Base-by-base conservation (phyloP, 2,888 invertebrate species). In the Drymonia ruficornis region DNA sequence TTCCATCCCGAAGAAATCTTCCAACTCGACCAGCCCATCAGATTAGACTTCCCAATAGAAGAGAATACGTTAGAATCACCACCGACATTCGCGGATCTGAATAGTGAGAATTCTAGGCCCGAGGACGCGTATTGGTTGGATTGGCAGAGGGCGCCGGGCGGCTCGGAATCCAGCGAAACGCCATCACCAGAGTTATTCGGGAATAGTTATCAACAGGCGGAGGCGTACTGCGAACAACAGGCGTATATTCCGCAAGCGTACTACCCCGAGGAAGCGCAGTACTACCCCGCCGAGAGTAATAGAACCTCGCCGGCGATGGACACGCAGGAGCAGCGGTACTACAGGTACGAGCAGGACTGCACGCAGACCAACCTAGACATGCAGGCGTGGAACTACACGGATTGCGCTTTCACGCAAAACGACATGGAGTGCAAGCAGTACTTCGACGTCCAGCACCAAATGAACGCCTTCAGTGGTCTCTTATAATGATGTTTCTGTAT, bases 1-100 rank as follows among this genome's bases (percentile, higher is more conserved):
- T 96, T 96, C 78, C 96, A 96, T 75, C 96, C 96, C 0, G 96
- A 96, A 76, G 96, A 96, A 81, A 96, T 96, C 61, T 96, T 96
- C 83, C 96, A 96, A 78, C 83, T 96, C 56, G 96, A 96, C 73
- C 96, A 96, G 75, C 96, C 96, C 0, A 92, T 96, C 40, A 89
- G 95, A 67, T 86, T 95, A 0, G 95, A 96, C 71, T 95, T 94
- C 63, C 86, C 92, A 0, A 84, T 92, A 59, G 94, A 94, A 64
- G 88, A 88, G 49, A 89, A 83, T 55, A 81, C 93, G 0, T 78
- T 94, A 12, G 91, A 94, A 71, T 96, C 96, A 0, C 96, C 96
- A 0, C 94, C 96, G 0, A 96, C 96, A 0, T 90, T 96, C 53
- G 92, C 96, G 6, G 96, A 96, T 67, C 87, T 96, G 6, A 96